Evolutionary conservation across 2,113 vertebrate genomes (phyloP), one percentile per base, ranked within the genome.

Genomic region (Coregonus clupeaformis): DNA sequence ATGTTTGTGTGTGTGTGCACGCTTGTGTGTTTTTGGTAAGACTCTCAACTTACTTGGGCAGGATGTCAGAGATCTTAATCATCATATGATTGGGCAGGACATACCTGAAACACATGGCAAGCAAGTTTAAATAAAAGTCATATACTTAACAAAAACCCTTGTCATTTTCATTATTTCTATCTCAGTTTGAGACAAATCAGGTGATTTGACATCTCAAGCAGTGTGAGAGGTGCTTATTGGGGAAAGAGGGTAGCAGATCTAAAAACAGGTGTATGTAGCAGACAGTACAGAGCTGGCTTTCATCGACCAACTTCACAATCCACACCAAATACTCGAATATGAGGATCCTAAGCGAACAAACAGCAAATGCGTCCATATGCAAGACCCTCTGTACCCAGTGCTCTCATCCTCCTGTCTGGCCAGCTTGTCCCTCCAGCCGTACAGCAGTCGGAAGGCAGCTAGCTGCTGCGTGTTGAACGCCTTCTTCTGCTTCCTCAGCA

Each of bases 51-150:
- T 92, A 99, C 98, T 95, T 97, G 3, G 98, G 98, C 82, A 99
- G 91, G 59, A 96, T 95, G 77, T 99, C 97, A 0, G 97, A 90
- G 49, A 99, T 95, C 90, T 98, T 99, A 68, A 91, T 88, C 84
- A 99, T 90, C 98, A 99, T 98, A 57, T 99, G 97, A 80, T 96
- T 98, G n/a, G 98, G 98, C 16, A 99, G 85, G 27, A 97, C 82
- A 0, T 96, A 99, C 64, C 98, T 99, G 83, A 87, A 90, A 82
- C n/a, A 66, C 13, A 45, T 20, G 1, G 64, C 55, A 66, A 30
- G 3, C 59, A 68, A 24, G 7, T 64, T 64, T 20, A 67, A 69
- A 32, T 42, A 36, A 20, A 1, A 25, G 60, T 29, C 3, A 29
- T 30, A 18, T 66, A 14, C 14, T 66, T 66, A 42, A 42, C 36